Percentiles rank a stretch among this genome's conserved stretches.
Conservation (phyloP, 2,888 invertebrate genomes). For the Limenitis camilla region DNA sequence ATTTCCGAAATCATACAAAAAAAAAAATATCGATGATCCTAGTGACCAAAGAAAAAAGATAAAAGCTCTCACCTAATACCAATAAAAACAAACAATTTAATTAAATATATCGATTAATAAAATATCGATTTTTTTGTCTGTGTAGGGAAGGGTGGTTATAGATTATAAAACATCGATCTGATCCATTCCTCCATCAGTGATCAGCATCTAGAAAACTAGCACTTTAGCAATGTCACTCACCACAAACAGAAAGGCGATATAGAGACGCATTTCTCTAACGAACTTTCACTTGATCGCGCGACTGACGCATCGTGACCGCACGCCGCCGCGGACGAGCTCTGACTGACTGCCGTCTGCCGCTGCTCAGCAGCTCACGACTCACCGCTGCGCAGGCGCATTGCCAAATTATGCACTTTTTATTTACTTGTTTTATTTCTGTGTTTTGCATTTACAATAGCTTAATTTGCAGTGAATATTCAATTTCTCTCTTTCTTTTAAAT, state of each 20-base stretch:
- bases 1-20: no score
- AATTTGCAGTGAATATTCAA: no score
- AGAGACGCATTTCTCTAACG: constrained; percentile 67
- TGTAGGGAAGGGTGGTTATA: no score
- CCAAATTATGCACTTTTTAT: constrained; percentile 46
- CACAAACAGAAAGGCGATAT: constrained; percentile 70
- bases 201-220: constrained; percentile 22
- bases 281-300: constrained; percentile 65
- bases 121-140: no score
- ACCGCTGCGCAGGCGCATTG: constrained; percentile 35
- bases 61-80: no score
- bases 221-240: constrained; percentile 62
- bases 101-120: no score
- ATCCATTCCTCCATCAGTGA: constrained; percentile 6
- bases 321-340: constrained; percentile 48
- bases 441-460: no score
- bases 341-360: constrained; percentile 37
- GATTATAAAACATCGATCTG: background rate
- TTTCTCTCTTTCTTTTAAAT: no score
- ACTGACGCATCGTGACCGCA: constrained; percentile 52
- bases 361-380: constrained; percentile 31
- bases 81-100: no score
- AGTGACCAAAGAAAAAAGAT: no score
- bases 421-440: no score
- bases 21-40: no score